phyloP scores from a whole-genome alignment of 2,113 vertebrate species.

The Erythrolamprus reginae region DNA sequence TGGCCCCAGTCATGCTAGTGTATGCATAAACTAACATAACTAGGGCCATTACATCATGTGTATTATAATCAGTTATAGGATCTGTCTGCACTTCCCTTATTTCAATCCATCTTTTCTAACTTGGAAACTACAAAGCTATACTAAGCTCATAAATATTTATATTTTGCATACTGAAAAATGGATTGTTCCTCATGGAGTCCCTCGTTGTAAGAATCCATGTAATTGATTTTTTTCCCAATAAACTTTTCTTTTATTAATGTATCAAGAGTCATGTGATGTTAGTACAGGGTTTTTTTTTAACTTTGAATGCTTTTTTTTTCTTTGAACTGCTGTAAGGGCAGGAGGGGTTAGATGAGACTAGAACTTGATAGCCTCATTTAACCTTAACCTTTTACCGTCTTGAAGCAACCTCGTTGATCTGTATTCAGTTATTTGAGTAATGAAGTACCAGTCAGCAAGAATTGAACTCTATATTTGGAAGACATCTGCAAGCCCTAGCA shows the following conservation, averaged over 20 bases:
- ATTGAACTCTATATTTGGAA: conserved; percentile 7
- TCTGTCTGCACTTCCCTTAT: not conserved
- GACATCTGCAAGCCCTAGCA: not conserved
- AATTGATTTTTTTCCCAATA: not conserved
- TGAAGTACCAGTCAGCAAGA: not conserved
- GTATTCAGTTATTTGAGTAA: not conserved
- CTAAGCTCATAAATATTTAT: not conserved
- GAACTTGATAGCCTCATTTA: not conserved
- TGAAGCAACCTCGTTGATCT: not conserved
- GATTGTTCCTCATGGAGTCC: not conserved
- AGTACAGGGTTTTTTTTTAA: not conserved
- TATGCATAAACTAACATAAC: too few species aligned
- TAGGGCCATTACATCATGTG: too few species aligned
- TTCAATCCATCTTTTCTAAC: not conserved
- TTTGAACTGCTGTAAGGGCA: not conserved
- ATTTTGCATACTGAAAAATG: not conserved
- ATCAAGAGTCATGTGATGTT: not conserved
- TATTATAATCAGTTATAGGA: not conserved
- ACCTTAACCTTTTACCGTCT: conserved; percentile 8
- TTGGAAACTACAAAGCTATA: not conserved
- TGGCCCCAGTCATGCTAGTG: not conserved
- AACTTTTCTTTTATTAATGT: not conserved
- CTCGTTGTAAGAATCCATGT: not conserved
- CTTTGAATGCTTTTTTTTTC: conserved; percentile 46
- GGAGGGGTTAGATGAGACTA: not conserved